Evolutionary conservation across 2,888 invertebrate genomes (phyloP).

Genomic region (Mycalesis mineus): DNA sequence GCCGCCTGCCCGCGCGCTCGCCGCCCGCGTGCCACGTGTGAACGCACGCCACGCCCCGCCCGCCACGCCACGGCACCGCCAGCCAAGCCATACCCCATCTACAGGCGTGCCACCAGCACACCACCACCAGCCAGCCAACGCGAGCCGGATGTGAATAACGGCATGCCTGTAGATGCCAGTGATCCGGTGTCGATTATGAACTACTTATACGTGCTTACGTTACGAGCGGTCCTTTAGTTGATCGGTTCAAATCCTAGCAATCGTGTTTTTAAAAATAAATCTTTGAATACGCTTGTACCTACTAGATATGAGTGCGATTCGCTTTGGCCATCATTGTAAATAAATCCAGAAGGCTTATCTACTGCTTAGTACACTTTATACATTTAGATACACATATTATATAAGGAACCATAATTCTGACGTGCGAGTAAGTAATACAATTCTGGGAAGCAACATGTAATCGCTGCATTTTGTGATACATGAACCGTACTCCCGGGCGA

Average conservation of each 20-base stretch:
- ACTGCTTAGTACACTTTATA: slow-evolving; percentile 67
- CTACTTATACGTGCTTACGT: slow-evolving; percentile 28
- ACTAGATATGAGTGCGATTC: slow-evolving; percentile 43
- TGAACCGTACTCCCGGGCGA: not conserved
- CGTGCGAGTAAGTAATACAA: slow-evolving; percentile 39
- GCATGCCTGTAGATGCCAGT: not conserved
- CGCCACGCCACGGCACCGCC: slow-evolving; percentile 21
- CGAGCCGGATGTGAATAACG: not conserved
- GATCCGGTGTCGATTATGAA: slow-evolving; percentile 19
- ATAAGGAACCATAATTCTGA: slow-evolving; percentile 42
- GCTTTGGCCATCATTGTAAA: slow-evolving; percentile 55
- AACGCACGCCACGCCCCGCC: slow-evolving; percentile 39
- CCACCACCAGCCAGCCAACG: not conserved
- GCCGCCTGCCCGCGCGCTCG: slow-evolving; percentile 59
- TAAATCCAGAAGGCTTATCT: slow-evolving; percentile 58
- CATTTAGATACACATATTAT: slow-evolving; percentile 62
- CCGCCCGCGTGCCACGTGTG: slow-evolving; percentile 64
- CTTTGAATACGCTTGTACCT: slow-evolving; percentile 55
- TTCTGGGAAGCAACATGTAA: not conserved
- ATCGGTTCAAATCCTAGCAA: slow-evolving; percentile 19
- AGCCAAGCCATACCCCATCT: not conserved
- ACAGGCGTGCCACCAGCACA: not conserved
- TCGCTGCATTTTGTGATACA: slow-evolving; percentile 1
- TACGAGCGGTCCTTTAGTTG: slow-evolving; percentile 23
- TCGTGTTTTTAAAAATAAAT: slow-evolving; percentile 26